Percentiles rank a stretch among this genome's conserved stretches.
Evolutionary conservation across 2,113 vertebrate genomes (phyloP).

Genomic region (Chloropsis hardwickii): DNA sequence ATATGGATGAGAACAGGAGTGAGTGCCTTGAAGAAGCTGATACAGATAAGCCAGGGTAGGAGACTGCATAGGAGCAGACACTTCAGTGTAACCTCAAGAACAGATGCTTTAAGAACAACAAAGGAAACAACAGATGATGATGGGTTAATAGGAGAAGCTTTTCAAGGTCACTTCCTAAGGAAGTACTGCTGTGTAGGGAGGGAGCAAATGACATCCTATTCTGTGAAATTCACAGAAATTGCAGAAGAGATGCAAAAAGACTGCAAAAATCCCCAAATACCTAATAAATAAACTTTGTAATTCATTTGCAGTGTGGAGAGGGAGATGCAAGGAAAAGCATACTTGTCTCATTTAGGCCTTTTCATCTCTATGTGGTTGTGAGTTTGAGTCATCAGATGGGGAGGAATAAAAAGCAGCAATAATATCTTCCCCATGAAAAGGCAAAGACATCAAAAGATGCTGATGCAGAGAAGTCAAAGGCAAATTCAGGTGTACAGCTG

Average conservation of each 20-base stretch:
- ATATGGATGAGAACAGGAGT: neutral
- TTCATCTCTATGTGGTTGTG: slow-evolving; percentile 30
- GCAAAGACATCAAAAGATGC: neutral
- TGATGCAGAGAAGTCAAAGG: neutral
- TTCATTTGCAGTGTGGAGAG: slow-evolving; percentile 1
- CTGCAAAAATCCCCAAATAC: neutral
- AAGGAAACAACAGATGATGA: neutral
- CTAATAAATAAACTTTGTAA: slow-evolving; percentile 32
- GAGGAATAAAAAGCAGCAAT: slow-evolving; percentile 26
- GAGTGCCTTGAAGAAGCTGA: neutral
- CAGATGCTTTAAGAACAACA: neutral
- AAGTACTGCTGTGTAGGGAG: neutral
- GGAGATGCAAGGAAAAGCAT: slow-evolving; percentile 23
- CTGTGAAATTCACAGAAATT: neutral
- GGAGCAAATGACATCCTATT: neutral
- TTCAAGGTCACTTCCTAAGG: neutral
- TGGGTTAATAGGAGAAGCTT: neutral
- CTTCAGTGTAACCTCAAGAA: neutral
- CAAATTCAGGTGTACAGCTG: neutral
- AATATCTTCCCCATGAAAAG: slow-evolving; percentile 13
- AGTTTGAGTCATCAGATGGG: slow-evolving; percentile 46
- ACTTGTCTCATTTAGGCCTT: slow-evolving; percentile 49
- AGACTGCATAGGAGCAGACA: neutral
- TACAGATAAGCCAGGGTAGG: neutral
- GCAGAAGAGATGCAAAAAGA: neutral